Base-by-base conservation (phyloP, 2,113 vertebrate genomes). In the Heterotilapia buettikoferi region DNA sequence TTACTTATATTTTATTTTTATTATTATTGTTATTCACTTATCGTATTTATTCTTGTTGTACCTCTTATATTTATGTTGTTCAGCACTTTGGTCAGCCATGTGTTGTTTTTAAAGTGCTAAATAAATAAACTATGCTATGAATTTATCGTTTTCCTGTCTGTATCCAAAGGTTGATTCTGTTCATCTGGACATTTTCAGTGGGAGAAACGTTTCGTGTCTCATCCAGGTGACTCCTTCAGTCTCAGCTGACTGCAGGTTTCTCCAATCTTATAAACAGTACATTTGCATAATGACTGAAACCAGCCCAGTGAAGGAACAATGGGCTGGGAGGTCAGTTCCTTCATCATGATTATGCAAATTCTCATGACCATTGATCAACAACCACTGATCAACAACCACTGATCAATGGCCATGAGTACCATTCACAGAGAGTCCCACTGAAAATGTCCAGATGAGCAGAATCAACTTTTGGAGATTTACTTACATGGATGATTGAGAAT, bases 311-410 rank as follows among this genome's bases (percentile, higher is more conserved):
- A 5, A 26, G 54, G 21, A 57, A 57, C 54, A 1, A 57, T 57
- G 54, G 0, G 1, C 24, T 57, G 12, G 1, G 21, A 26, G 54
- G 6, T 57, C 54, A 57, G 52, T 21, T 53, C 53, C 53, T 56
- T 56, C 0, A 56, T 56, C 53, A 0, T 24, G 0, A 56, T 24
- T 56, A 13, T 56, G 11, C 0, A 24, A 56, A 56, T 56, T 56
- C 21, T 56, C 54, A 56, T 26, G 54, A 13, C 53, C 21, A 7
- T 7, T 56, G 0, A 26, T 56, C 2, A 56, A 26, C 1, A 21
- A 59, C 56, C 56, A 9, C 0, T 56, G 0, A 26, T 56, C 2
- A 56, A 26, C 1, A 21, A n/a, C n/a, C 56, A 9, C 0, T 59
- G 56, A 29, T 0, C 56, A 9, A 0, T 2, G 24, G 3, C 7